Conservation (phyloP, 2,797 vertebrate genomes). For the Channallabes apus region DNA sequence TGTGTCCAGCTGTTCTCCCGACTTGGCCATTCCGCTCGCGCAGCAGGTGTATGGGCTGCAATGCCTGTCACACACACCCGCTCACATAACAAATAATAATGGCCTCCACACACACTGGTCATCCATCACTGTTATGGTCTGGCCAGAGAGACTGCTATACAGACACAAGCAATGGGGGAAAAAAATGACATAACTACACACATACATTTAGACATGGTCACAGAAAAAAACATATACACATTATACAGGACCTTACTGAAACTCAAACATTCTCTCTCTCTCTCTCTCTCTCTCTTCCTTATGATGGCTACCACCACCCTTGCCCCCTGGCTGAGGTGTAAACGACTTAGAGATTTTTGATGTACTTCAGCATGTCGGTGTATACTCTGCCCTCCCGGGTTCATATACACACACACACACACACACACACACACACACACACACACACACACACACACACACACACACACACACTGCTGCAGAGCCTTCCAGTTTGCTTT, state of each 20-base stretch:
- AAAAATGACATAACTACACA: slow-evolving; percentile 57
- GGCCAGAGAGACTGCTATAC: slow-evolving; percentile 76
- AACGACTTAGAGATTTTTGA: slow-evolving; percentile 45
- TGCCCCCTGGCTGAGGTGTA: background rate
- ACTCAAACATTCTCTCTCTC: slow-evolving; percentile 13
- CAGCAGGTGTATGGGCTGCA: slow-evolving; percentile 94
- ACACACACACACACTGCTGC: background rate
- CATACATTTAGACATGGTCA: slow-evolving; percentile 51
- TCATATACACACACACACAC: background rate
- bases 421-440: background rate
- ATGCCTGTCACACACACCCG: slow-evolving; percentile 79
- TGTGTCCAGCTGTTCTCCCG: slow-evolving; percentile 90
- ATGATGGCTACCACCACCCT: background rate
- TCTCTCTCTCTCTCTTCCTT: background rate
- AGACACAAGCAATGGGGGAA: slow-evolving; percentile 55
- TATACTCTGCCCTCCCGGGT: slow-evolving; percentile 14
- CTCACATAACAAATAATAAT: slow-evolving; percentile 83
- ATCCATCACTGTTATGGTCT: slow-evolving; percentile 93
- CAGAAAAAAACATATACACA: slow-evolving; percentile 33
- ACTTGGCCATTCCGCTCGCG: slow-evolving; percentile 75
- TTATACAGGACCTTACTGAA: slow-evolving; percentile 35
- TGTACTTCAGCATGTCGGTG: slow-evolving; percentile 55
- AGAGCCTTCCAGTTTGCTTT: slow-evolving; percentile 46
- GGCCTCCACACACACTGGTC: slow-evolving; percentile 87
- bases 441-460: background rate